A percentile compares a stretch with the other conserved stretches of the same genome.
phyloP scores from a whole-genome alignment of 2,113 vertebrate genomes.

The Corythornis vintsioides region DNA sequence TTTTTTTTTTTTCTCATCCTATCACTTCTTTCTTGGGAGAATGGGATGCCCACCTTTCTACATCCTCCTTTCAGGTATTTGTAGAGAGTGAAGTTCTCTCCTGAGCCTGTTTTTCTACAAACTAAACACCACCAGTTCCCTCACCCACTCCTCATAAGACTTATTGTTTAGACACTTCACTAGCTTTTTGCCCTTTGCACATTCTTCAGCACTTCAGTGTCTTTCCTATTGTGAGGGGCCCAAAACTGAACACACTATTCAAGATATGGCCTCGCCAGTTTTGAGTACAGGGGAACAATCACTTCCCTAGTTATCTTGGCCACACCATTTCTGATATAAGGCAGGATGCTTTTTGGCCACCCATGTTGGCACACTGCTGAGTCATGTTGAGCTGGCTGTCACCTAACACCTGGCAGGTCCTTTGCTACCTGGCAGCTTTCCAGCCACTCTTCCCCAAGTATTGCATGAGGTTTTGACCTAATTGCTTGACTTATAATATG shows the following conservation, averaged over 20 bases:
- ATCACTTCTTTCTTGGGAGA: not conserved
- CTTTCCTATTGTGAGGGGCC: not conserved
- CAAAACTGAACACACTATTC: not conserved
- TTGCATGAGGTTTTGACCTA: not conserved
- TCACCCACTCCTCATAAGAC: not conserved
- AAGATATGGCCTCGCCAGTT: not conserved
- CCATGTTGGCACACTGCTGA: not conserved
- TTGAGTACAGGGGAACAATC: not conserved
- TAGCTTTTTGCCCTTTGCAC: not conserved
- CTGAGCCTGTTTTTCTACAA: not conserved
- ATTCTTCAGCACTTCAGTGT: not conserved
- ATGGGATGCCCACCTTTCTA: not conserved
- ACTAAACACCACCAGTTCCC: not conserved
- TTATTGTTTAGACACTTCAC: not conserved
- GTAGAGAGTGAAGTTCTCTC: not conserved
- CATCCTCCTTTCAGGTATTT: not conserved
- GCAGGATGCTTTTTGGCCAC: not conserved
- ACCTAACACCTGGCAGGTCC: no score
- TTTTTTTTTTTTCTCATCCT: not conserved
- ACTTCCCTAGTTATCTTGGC: not conserved
- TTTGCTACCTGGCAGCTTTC: not conserved
- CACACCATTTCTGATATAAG: not conserved
- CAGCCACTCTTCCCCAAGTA: not conserved
- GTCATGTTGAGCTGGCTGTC: not conserved
- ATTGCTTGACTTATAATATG: not conserved